Conservation (phyloP, 2,113 vertebrate genomes). For the Callithrix jacchus region DNA sequence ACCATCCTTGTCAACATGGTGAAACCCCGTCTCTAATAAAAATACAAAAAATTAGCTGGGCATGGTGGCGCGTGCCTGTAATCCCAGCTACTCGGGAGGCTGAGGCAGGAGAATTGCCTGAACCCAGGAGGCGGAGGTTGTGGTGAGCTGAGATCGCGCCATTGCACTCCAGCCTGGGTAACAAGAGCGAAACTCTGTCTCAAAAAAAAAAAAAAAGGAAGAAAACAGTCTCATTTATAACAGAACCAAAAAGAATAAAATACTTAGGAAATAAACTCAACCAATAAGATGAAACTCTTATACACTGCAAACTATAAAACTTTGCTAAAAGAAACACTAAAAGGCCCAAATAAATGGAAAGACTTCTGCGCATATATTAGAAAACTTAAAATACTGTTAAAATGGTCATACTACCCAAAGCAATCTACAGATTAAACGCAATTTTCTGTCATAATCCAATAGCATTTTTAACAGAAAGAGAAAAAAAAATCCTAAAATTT, state of each 20-base stretch:
- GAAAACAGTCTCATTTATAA: background rate
- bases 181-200: no score
- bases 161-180: no score
- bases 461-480: background rate
- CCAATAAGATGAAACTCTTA: background rate
- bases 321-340: background rate
- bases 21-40: no score
- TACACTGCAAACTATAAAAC: background rate
- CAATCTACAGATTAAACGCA: background rate
- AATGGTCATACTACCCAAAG: background rate
- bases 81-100: no score
- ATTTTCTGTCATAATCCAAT: background rate
- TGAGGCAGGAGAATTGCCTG: no score
- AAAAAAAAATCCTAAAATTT: background rate
- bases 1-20: no score
- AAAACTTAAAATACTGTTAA: background rate
- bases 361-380: background rate
- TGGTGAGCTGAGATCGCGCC: no score
- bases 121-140: no score
- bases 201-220: background rate
- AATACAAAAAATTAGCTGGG: no score
- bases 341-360: background rate
- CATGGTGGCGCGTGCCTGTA: no score
- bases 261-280: background rate
- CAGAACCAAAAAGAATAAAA: background rate